phyloP scores from a whole-genome alignment of 23 tunicate genomes.

The Trididemnum miniatum region DNA sequence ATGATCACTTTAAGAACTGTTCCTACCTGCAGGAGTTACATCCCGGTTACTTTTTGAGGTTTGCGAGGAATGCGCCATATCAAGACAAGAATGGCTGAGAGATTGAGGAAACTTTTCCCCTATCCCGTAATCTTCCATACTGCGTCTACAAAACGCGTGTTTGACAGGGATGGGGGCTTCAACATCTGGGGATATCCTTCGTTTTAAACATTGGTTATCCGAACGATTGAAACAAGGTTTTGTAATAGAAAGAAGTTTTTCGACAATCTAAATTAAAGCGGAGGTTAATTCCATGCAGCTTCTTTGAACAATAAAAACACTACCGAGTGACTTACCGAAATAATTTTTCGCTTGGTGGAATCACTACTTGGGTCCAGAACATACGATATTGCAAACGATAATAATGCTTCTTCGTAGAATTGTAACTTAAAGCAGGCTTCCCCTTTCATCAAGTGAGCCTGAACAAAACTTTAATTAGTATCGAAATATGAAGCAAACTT shows the following conservation, averaged over 20 bases:
- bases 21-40: too few species aligned
- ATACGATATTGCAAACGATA: constrained; percentile 23
- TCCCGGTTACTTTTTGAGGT: too few species aligned
- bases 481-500: too few species aligned
- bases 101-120: not conserved
- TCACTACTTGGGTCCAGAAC: constrained; percentile 15
- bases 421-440: constrained; percentile 25
- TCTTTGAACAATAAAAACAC: not conserved
- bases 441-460: constrained; percentile 35
- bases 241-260: not conserved
- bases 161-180: not conserved
- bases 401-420: constrained; percentile 33
- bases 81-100: not conserved
- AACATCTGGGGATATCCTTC: not conserved
- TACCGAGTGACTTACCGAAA: constrained; percentile 6
- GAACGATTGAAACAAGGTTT: not conserved
- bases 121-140: not conserved
- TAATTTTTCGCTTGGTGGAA: not conserved
- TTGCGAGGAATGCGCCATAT: not conserved
- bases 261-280: not conserved
- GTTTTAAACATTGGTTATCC: not conserved
- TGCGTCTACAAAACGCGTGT: not conserved
- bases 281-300: too few species aligned
- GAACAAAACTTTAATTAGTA: too few species aligned
- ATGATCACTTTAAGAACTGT: not conserved